Evolutionary conservation across 2,113 vertebrate genomes (phyloP), one percentile per base, ranked within the genome.

Genomic region (Lagopus muta): DNA sequence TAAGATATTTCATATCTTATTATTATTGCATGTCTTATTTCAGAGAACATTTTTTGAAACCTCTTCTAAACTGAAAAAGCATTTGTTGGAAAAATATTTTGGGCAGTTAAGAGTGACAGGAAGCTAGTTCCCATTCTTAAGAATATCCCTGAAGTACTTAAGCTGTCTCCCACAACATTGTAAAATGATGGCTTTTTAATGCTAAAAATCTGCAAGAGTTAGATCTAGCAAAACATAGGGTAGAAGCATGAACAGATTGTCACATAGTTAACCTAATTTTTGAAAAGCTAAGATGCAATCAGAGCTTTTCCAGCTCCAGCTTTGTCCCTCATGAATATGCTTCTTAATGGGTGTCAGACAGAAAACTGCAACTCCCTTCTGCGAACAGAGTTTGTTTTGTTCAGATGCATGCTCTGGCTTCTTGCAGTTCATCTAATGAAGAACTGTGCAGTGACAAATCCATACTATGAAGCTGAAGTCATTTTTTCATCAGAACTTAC

Each of bases 371-470:
- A 42, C 58, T 96, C 62, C n/a, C 66, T 65, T 34, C 88, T 88
- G 82, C 16, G 18, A 97, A 96, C 94, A 97, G 91, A 95, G 89
- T 96, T 95, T 97, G 89, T 97, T 97, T 97, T 97, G 96, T 97
- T 97, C 93, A 75, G 62, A 72, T 96, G 80, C 90, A 84, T 89
- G 95, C 82, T 85, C 95, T 95, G 94, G 92, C 91, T 96, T 82
- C 77, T 96, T 57, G 47, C 88, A 96, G 84, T 87, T 93, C 93
- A 90, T 94, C 95, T 96, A 91, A 92, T 96, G 96, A 95, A 88
- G 64, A 93, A 9, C 86, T 92, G 55, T 95, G 64, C 94, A 94
- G 83, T 91, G 89, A 94, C 89, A 96, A 96, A 91, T 92, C 94
- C 96, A 97, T 97, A 89, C 88, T 96, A 94, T 88, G 82, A 96